phyloP scores from a whole-genome alignment of 2,888 invertebrate species.

The Polyploca ridens region DNA sequence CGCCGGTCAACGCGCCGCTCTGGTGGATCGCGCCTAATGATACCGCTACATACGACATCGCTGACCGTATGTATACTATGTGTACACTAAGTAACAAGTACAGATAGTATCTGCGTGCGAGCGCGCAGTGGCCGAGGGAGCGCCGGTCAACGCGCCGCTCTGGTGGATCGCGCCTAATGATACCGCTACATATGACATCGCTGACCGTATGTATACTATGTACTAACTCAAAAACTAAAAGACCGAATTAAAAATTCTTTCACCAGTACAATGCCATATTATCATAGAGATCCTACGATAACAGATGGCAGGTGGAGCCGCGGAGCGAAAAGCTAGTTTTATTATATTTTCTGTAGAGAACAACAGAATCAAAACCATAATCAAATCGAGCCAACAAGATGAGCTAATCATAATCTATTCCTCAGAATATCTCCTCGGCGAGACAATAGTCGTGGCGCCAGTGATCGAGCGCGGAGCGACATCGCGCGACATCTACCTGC shows the following conservation, averaged over 20 bases:
- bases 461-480: slow-evolving; percentile 83
- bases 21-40: slow-evolving; percentile 90
- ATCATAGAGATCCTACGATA: too few species aligned
- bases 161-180: slow-evolving; percentile 90
- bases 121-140: slow-evolving; percentile 75
- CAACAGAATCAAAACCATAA: too few species aligned
- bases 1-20: slow-evolving; percentile 88
- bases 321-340: too few species aligned
- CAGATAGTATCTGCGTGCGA: slow-evolving; percentile 81
- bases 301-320: too few species aligned
- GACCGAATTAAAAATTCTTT: too few species aligned
- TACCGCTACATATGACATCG: slow-evolving; percentile 66
- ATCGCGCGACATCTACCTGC: slow-evolving; percentile 86
- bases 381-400: too few species aligned
- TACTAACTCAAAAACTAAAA: neutral
- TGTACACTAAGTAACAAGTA: too few species aligned
- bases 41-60: slow-evolving; percentile 66
- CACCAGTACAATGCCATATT: too few species aligned
- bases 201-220: neutral
- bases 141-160: slow-evolving; percentile 88
- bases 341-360: too few species aligned
- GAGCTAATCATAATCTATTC: neutral
- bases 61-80: neutral
- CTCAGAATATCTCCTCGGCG: slow-evolving; percentile 89
- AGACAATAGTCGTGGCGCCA: slow-evolving; percentile 88